Base-by-base conservation (phyloP, 53 echinoderm and acorn worm species). In the Echinarachnius parma region DNA sequence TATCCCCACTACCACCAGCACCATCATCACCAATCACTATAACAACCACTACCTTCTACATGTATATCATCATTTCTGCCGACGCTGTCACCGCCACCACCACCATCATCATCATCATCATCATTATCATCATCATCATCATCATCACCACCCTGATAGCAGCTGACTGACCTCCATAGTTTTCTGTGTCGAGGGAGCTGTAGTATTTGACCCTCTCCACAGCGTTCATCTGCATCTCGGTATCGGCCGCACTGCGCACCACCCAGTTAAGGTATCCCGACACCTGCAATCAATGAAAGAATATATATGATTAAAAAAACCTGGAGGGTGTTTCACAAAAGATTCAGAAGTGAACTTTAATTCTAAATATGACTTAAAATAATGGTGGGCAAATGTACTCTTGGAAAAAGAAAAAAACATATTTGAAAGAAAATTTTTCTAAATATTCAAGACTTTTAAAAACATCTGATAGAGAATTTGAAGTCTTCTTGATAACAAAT, bases 211-310 rank as follows among this genome's bases (percentile, higher is more conserved):
- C 76, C 53, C 92, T 46, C 50, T 87, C 92, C 42, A 92, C 70
- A n/a, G 92, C 92, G 54, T 92, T 92, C 92, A 92, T 92, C 61
- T 92, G 87, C 87, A 87, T 92, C 79, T 92, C 92, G 50, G 88
- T 74, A 44, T 92, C 92, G 28, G 92, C 81, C 49, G 87, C 75
- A 33, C 78, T 86, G 44, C 91, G 91, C 23, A 91, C 83, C 30
- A 91, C 91, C 91, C 91, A 91, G 80, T 91, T 91, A 46, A 91
- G 77, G 53, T 84, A 80, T 24, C 62, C 61, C 20, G 92, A 80
- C 49, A 91, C 79, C 91, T 91, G 53, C 15, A 13, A 39, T 13
- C 42, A 39, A 39, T 13, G 13, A n/a, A n/a, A n/a, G n/a, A n/a
- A n/a, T n/a, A n/a, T n/a, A n/a, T n/a, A 52, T 5, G 21, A 20